Evolutionary conservation across 2,888 invertebrate genomes (phyloP).

Genomic region (Scaptomyza caliginosa): DNA sequence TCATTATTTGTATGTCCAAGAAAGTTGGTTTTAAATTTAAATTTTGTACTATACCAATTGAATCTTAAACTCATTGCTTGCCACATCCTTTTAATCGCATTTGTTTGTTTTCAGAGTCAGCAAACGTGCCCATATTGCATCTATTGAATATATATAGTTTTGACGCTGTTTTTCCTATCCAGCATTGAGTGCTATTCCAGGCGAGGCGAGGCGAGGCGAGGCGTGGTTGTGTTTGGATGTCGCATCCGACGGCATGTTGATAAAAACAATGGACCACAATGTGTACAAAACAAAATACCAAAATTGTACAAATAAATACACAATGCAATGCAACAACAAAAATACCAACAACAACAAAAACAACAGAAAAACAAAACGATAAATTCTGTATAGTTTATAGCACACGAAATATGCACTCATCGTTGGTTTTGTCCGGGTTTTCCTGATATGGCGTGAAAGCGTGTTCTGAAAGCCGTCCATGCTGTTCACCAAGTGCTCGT

Average conservation of each 20-base stretch:
- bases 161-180: slow-evolving; percentile 28
- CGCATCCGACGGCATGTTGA: slow-evolving; percentile 50
- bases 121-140: slow-evolving; percentile 44
- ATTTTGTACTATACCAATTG: background rate
- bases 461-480: slow-evolving; percentile 40
- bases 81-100: slow-evolving; percentile 20
- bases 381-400: slow-evolving; percentile 49
- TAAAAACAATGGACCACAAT: slow-evolving; percentile 67
- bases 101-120: slow-evolving; percentile 19
- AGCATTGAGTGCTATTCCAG: slow-evolving; percentile 10
- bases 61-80: background rate
- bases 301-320: slow-evolving; percentile 56
- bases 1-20: too few relatives aligned
- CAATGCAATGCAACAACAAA: slow-evolving; percentile 36
- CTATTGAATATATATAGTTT: slow-evolving; percentile 51
- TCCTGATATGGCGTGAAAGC: slow-evolving; percentile 55
- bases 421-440: slow-evolving; percentile 41
- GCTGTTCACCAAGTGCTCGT: slow-evolving; percentile 47
- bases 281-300: slow-evolving; percentile 54
- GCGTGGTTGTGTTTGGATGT: slow-evolving; percentile 2
- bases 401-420: slow-evolving; percentile 57
- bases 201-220: background rate
- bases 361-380: slow-evolving; percentile 53
- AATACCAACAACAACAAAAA: too few relatives aligned
- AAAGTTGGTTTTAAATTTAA: too few relatives aligned